phyloP scores from a whole-genome alignment of 2,888 invertebrate species.

The Seladonia tumulorum region DNA sequence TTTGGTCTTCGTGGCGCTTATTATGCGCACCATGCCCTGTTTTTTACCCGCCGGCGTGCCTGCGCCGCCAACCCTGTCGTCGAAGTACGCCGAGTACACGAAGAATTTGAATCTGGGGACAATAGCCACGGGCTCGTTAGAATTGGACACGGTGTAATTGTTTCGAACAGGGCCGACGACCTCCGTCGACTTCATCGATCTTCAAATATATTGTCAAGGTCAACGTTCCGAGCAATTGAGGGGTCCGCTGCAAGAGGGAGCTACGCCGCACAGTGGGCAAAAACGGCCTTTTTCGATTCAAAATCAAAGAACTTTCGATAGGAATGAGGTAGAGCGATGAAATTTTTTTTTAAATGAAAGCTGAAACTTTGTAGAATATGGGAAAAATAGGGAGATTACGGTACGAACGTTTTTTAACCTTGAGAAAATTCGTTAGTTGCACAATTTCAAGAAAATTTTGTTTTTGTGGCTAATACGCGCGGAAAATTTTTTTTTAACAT shows the following conservation, averaged over 20 bases:
- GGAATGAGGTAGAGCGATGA: no score
- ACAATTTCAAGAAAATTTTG: no score
- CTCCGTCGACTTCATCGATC: background rate
- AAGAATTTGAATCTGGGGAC: constrained; percentile 92
- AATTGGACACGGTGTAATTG: background rate
- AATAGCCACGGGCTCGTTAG: constrained; percentile 3
- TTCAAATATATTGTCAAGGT: background rate
- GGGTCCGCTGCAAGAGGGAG: background rate
- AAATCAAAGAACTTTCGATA: no score
- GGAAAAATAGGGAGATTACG: no score
- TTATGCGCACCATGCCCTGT: constrained; percentile 90
- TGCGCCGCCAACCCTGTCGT: constrained; percentile 86
- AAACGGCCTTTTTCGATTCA: no score
- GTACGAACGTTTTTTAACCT: no score
- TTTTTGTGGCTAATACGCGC: no score
- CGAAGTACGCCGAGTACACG: constrained; percentile 96
- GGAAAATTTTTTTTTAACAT: no score
- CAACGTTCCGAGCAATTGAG: background rate
- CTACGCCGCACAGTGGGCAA: no score
- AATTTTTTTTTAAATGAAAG: no score
- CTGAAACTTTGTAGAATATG: no score
- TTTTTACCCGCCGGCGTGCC: constrained; percentile 82
- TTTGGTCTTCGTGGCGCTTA: constrained; percentile 95
- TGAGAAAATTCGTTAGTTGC: no score
- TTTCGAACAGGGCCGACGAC: background rate